Conservation (phyloP, 2,113 vertebrate genomes). For the Gymnobelideus leadbeateri region DNA sequence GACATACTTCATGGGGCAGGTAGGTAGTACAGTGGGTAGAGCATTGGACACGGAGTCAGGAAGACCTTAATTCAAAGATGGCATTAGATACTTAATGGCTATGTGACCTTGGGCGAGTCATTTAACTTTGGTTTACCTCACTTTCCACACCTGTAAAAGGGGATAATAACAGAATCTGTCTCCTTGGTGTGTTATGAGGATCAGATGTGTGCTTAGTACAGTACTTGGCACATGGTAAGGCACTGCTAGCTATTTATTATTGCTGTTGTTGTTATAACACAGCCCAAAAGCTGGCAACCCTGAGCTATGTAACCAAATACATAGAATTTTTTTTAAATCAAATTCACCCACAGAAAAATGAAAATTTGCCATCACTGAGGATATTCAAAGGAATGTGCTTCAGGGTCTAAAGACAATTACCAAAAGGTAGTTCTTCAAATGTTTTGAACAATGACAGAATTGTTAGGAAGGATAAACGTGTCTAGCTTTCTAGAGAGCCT, state of each 20-base stretch:
- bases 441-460: not conserved
- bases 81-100: not conserved
- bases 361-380: not conserved
- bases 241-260: not conserved
- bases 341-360: not conserved
- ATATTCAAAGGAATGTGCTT: not conserved
- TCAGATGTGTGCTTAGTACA: not conserved
- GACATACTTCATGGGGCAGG: not conserved
- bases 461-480: not conserved
- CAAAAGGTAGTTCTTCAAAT: not conserved
- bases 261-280: not conserved
- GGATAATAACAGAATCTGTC: not conserved
- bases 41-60: not conserved
- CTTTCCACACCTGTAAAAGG: not conserved
- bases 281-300: not conserved
- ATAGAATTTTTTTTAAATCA: not conserved
- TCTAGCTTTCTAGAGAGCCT: not conserved
- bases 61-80: not conserved
- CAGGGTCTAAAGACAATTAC: not conserved
- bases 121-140: not conserved
- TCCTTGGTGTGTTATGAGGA: not conserved
- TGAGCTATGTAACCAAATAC: not conserved
- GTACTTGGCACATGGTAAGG: not conserved
- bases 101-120: not conserved
- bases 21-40: no score